Evolutionary conservation across 1,140 invertebrate species (phyloP), one percentile per base, ranked within the genome.

Genomic region (Drosophila gunungcola): DNA sequence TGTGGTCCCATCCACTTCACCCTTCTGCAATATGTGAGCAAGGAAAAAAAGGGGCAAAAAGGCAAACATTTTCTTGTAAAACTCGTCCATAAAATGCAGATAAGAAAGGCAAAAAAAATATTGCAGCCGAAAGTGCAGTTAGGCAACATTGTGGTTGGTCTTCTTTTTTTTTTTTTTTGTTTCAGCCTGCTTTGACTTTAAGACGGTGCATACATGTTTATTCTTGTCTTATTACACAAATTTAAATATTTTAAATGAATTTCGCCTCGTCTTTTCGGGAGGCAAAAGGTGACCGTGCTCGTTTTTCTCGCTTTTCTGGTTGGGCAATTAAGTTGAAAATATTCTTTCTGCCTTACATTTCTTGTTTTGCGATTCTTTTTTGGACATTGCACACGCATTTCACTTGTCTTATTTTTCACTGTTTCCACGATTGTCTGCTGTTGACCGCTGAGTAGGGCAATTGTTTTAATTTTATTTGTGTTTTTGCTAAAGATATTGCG

Each of bases 301-400:
- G 29, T 34, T 51, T 16, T 34, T 51, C 48, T 51, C 10, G 70
- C 49, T 46, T 62, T 34, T 7, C 45, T 25, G 29, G 32, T 46
- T 78, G 42, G 75, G 78, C 64, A 83, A 83, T 83, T 83, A 80
- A 70, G 76, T 61, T 84, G 64, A 84, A 84, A 79, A 83, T 84
- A 80, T 83, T 78, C 53, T 46, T 38, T 45, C 25, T 12, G 34
- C 51, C 45, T 57, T 29, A 29, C 41, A 41, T 48, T 57, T 62
- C 46, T 39, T 46, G 34, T 43, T 34, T 43, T 36, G 38, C 42
- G 11, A 43, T 65, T 62, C 12, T 64, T 72, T 70, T 70, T 32
- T 62, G 48, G 25, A 39, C 52, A 52, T 79, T 61, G 72, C 55
- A 80, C 55, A 80, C 64, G 72, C 78, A 69, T 65, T 67, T 72